Conservation (phyloP, 2,797 vertebrate genomes). For the Phaenicophaeus curvirostris region DNA sequence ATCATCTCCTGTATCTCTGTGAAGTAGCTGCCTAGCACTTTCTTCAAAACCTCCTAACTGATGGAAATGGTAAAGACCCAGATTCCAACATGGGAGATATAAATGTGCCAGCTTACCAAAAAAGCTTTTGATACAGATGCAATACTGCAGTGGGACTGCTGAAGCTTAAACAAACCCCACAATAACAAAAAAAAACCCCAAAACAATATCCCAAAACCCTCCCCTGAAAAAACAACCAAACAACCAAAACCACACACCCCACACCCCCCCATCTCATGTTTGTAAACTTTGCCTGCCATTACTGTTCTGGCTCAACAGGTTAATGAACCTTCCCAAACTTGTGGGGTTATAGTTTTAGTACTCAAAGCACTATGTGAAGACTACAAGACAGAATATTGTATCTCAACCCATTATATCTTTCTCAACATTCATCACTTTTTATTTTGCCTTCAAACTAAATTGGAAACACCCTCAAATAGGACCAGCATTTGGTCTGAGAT, state of each 20-base stretch:
- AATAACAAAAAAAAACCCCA: neutral
- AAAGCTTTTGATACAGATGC: neutral
- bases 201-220: neutral
- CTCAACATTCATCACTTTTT: neutral
- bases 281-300: neutral
- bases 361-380: neutral
- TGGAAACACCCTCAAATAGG: neutral
- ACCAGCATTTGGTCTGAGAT: neutral
- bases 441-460: neutral
- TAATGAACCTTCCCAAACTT: neutral
- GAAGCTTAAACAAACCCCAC: neutral
- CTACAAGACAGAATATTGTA: neutral
- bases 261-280: rapidly evolving
- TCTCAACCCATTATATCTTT: neutral
- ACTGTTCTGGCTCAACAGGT: neutral
- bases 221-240: neutral
- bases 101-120: neutral
- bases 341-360: neutral
- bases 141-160: neutral
- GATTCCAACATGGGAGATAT: neutral
- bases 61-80: neutral
- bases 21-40: neutral
- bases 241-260: neutral
- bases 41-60: neutral
- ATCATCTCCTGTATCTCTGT: neutral